Conservation (phyloP, 2,797 vertebrate genomes). For the Bradypodion ventrale region DNA sequence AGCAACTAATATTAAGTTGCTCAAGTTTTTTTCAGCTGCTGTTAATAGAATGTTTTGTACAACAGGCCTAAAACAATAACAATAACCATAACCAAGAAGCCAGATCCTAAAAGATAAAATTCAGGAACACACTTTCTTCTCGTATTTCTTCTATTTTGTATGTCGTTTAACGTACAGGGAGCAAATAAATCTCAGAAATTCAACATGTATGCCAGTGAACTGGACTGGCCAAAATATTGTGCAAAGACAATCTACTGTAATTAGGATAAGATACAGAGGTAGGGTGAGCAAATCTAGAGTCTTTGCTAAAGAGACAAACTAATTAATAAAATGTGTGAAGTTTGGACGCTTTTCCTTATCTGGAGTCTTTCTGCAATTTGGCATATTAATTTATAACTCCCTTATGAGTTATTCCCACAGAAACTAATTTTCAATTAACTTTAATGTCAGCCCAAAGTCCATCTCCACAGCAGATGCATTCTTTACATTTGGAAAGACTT, state of each 20-base stretch:
- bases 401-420: background rate
- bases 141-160: background rate
- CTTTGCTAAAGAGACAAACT: background rate
- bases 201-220: background rate
- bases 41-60: background rate
- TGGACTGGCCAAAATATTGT: background rate
- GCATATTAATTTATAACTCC: constrained; percentile 43
- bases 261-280: constrained; percentile 14
- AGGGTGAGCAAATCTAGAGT: background rate
- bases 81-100: background rate
- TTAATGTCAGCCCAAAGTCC: constrained; percentile 52
- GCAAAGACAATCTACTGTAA: background rate
- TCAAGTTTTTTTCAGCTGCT: background rate
- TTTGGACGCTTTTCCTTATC: background rate
- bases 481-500: constrained; percentile 58
- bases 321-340: background rate
- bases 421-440: constrained; percentile 53
- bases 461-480: constrained; percentile 48
- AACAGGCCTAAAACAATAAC: background rate
- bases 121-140: background rate
- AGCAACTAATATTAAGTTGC: background rate
- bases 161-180: background rate
- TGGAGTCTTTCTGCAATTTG: constrained; percentile 24
- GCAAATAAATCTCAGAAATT: background rate
- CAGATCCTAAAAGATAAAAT: accelerated